Base-by-base conservation (phyloP, 2,888 invertebrate genomes). In the Chaitophorus viminalis region DNA sequence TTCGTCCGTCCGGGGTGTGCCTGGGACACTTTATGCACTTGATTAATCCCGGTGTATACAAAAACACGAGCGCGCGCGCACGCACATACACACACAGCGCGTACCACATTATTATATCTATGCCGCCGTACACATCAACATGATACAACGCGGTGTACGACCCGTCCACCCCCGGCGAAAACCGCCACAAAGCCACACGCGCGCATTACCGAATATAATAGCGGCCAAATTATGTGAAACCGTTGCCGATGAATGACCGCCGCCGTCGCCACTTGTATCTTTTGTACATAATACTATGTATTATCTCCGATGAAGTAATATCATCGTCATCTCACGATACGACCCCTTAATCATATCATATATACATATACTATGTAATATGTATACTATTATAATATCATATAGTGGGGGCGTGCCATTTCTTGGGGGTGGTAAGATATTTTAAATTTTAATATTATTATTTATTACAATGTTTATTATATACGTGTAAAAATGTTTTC, bases 21-120 rank as follows among this genome's bases (percentile, higher is more conserved):
- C 33, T 72, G 21, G 85, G 78, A 78, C 85, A 78, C 85, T 86
- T 86, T 86, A 86, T 86, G 78, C 85, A 78, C 85, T 72, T 86
- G 85, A 86, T 86, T 86, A 86, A 78, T 68, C 54, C 52, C 33
- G 70, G 36, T n/a, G 82, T 77, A 77, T 68, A 52, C 46, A 36
- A 18, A 46, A 21, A 36, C 31, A 74, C 33, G 3, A 6, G n/a
- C 25, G 8, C 36, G 36, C 36, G 36, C 60, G 18, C 65, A 29
- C 14, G n/a, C 31, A 68, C 33, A 14, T n/a, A 14, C 6, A 29
- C 46, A 76, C n/a, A 54, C 25, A 46, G 3, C 25, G 21, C n/a
- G 52, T 46, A 46, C n/a, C n/a, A n/a, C n/a, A n/a, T n/a, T n/a
- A n/a, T n/a, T n/a, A n/a, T n/a, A n/a, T n/a, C n/a, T n/a, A n/a